Evolutionary conservation across 2,888 invertebrate species (phyloP).

Genomic region (Bugulina stolonifera): DNA sequence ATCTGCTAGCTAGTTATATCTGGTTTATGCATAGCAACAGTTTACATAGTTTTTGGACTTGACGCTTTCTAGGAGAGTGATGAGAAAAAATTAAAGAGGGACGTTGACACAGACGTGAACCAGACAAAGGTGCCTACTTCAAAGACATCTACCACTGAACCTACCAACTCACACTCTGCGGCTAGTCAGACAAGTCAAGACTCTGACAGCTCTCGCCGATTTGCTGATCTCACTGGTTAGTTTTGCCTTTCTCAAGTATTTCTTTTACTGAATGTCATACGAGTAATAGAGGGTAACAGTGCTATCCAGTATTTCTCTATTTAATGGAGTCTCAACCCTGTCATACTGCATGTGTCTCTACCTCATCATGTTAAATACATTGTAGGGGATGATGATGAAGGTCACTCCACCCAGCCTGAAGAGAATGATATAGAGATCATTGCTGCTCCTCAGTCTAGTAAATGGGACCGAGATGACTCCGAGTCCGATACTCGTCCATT

Average conservation of each 20-base stretch:
- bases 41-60: no score
- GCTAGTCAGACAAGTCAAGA: neutral
- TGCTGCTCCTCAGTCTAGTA: slow-evolving; percentile 67
- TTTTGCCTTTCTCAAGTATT: no score
- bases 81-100: neutral
- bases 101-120: neutral
- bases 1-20: no score
- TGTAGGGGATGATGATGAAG: slow-evolving; percentile 5
- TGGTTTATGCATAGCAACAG: no score
- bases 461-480: slow-evolving; percentile 76
- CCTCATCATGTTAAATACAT: neutral
- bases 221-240: neutral
- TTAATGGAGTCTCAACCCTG: no score
- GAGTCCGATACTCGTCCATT: slow-evolving; percentile 5
- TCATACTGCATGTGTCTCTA: neutral
- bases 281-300: no score
- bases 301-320: no score
- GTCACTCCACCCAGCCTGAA: neutral
- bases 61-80: no score
- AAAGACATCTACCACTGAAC: no score
- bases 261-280: no score
- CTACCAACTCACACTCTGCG: no score
- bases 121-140: neutral
- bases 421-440: slow-evolving; percentile 38
- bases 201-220: neutral